These are phyloP conservation scores for Apamea sordens DNA, from an alignment of 2,888 invertebrate genomes.

Conservation along the genomic window DNA sequence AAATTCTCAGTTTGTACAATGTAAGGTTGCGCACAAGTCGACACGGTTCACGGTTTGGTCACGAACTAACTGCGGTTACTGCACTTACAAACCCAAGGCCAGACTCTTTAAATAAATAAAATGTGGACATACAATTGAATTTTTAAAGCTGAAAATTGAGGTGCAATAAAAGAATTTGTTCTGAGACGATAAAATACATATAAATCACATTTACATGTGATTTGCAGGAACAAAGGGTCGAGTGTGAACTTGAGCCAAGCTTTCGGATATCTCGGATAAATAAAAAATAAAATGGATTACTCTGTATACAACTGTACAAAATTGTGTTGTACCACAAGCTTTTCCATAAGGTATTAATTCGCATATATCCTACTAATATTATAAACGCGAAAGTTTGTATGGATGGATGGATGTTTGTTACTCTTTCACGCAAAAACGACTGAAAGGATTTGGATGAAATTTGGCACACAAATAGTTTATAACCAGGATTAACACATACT, in stretches of 20 bases:
- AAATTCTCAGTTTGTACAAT: conserved; percentile 17
- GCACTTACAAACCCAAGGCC: conserved; percentile 34
- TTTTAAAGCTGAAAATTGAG: conserved; percentile 37
- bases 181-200: conserved; percentile 40
- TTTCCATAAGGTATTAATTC: not conserved
- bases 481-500: too few relatives aligned
- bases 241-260: conserved; percentile 19
- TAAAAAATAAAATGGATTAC: conserved; percentile 7
- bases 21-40: conserved; percentile 24
- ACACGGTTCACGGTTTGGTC: conserved; percentile 38
- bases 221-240: conserved; percentile 38
- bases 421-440: too few relatives aligned
- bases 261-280: not conserved
- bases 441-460: too few relatives aligned
- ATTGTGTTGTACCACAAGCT: not conserved
- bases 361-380: too few relatives aligned
- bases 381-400: too few relatives aligned
- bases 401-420: too few relatives aligned
- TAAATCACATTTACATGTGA: conserved; percentile 48
- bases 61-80: conserved; percentile 45
- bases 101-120: conserved; percentile 35
- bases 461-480: too few relatives aligned
- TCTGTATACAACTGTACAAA: not conserved
- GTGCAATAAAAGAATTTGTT: conserved; percentile 46
- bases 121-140: conserved; percentile 25